Conservation (phyloP, 2,113 vertebrate genomes). For the Phrynosoma blainvillii region DNA sequence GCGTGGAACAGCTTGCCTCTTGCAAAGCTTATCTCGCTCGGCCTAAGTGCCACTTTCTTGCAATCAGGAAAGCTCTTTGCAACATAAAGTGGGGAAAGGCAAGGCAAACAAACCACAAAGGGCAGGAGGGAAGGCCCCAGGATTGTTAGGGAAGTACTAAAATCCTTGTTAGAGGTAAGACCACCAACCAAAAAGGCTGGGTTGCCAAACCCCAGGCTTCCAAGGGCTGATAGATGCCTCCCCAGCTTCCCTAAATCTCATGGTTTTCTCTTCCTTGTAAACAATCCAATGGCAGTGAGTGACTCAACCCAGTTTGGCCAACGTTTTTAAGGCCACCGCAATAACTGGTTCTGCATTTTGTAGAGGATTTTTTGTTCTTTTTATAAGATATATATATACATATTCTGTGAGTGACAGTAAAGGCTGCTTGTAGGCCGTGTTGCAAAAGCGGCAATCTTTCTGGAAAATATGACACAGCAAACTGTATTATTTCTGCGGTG, state of each 20-base stretch:
- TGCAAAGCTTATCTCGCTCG: neutral
- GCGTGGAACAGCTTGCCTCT: neutral
- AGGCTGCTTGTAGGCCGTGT: no score
- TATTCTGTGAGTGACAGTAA: no score
- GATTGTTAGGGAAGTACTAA: neutral
- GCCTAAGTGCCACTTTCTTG: neutral
- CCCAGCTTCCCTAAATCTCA: neutral
- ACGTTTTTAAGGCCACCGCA: neutral
- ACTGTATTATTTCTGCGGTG: no score
- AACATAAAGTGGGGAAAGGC: neutral
- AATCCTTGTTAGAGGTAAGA: neutral
- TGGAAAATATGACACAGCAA: no score
- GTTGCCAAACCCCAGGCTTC: neutral
- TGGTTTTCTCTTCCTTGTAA: neutral
- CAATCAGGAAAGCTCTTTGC: neutral
- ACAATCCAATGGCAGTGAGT: neutral
- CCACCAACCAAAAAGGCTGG: neutral
- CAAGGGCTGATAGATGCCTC: neutral
- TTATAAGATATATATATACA: no score
- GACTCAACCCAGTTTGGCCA: neutral
- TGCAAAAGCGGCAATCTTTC: no score
- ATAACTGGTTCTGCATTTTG: conserved; percentile 1
- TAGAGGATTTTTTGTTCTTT: no score
- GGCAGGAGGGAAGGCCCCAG: neutral
- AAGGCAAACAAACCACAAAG: neutral